These are phyloP conservation scores for Argyrosomus japonicus DNA, from an alignment of 2,113 vertebrate genomes.

Conservation along the genomic window DNA sequence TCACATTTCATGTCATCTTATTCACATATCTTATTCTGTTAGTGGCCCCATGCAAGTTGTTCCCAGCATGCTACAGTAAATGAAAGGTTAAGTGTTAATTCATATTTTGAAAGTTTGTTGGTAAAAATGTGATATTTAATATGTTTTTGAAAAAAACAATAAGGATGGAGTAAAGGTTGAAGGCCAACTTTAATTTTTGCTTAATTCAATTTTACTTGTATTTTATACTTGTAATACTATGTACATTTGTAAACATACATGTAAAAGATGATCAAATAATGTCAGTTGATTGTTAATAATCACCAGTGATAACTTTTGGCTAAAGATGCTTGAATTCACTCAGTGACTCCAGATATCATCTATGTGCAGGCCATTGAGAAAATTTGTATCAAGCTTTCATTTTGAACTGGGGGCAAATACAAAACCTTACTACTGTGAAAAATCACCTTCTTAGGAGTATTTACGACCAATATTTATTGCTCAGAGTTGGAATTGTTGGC, in stretches of 20 bases:
- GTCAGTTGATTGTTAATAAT: neutral
- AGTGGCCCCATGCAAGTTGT: neutral
- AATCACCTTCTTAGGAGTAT: conserved; percentile 44
- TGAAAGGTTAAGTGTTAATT: neutral
- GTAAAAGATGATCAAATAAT: neutral
- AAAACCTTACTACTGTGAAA: conserved; percentile 22
- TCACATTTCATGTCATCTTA: conserved; percentile 7
- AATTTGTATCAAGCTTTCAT: conserved; percentile 13
- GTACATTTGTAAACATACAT: neutral
- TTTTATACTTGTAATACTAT: neutral
- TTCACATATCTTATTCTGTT: neutral
- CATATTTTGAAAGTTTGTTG: neutral
- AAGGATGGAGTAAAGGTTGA: too few species aligned
- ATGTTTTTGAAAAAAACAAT: too few species aligned
- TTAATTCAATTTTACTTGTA: neutral
- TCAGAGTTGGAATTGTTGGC: conserved; percentile 35
- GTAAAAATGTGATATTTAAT: neutral
- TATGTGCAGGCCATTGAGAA: neutral
- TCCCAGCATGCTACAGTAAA: neutral
- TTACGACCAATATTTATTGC: conserved; percentile 46
- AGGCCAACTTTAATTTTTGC: neutral
- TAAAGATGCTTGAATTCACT: neutral
- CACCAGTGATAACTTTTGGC: neutral
- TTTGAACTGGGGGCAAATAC: conserved; percentile 19
- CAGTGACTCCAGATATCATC: neutral